Base-by-base conservation (phyloP, 2,888 invertebrate genomes). In the Chymomyza caudatula region DNA sequence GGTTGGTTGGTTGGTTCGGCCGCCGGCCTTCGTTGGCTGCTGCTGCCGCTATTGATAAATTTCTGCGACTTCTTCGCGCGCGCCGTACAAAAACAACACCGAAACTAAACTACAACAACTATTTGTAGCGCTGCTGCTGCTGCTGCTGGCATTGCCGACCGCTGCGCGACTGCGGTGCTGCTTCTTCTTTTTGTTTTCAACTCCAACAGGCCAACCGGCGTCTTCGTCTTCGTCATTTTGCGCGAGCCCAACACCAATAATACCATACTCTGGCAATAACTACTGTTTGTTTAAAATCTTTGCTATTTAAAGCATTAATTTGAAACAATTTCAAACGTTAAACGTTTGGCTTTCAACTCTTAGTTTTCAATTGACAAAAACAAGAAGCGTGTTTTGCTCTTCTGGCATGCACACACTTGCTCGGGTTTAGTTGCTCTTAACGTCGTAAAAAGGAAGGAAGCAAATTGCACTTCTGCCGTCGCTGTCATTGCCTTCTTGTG, bases 211-310 rank as follows among this genome's bases (percentile, higher is more conserved):
- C 71, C 67, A 84, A 74, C 79, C 79, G 79, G 79, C 85, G 79
- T 84, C 79, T 80, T 84, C 85, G 79, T 84, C 79, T 80, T 84
- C 78, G 79, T 78, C 73, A 84, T 74, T 79, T 84, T 79, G 76
- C 74, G 76, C 67, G 54, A 66, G 44, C 60, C 58, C 49, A 56
- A 59, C 68, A 60, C 29, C n/a, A n/a, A n/a, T n/a, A n/a, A n/a
- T n/a, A n/a, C n/a, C n/a, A n/a, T n/a, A n/a, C n/a, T n/a, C n/a
- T n/a, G n/a, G n/a, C n/a, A n/a, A n/a, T n/a, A n/a, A n/a, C n/a
- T n/a, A n/a, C n/a, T n/a, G n/a, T n/a, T n/a, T n/a, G n/a, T n/a
- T n/a, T n/a, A n/a, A n/a, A n/a, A n/a, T n/a, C n/a, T n/a, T n/a
- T n/a, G n/a, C n/a, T n/a, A n/a, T n/a, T n/a, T n/a, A n/a, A n/a